Evolutionary conservation across 1,140 invertebrate genomes (phyloP).

Genomic region (Ptiloglossa arizonensis): DNA sequence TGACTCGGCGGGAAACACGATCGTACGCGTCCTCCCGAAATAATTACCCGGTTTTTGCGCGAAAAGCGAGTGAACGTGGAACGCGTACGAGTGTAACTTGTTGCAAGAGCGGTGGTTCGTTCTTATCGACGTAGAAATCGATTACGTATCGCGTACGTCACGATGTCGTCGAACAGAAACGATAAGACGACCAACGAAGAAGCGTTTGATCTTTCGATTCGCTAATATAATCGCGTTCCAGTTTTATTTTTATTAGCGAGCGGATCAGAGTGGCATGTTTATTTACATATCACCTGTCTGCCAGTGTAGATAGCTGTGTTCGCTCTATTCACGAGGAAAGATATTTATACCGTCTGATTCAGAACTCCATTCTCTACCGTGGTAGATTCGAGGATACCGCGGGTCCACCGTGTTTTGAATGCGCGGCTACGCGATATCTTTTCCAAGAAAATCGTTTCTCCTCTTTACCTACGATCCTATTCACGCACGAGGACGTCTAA

Average conservation of each 20-base stretch:
- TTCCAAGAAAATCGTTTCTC: neutral
- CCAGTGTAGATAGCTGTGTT: constrained; percentile 10
- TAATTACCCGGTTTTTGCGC: too few species aligned
- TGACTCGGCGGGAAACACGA: too few species aligned
- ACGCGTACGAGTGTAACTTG: too few species aligned
- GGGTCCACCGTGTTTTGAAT: neutral
- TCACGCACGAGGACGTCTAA: too few species aligned
- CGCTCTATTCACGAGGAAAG: constrained; percentile 11
- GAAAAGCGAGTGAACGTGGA: too few species aligned
- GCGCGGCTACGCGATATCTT: neutral
- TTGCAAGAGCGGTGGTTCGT: neutral
- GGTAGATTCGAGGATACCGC: constrained; percentile 7
- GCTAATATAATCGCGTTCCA: neutral
- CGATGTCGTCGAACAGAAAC: neutral
- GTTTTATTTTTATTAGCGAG: constrained; percentile 46
- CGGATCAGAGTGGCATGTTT: constrained; percentile 41
- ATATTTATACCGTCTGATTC: constrained; percentile 60
- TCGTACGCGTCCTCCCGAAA: too few species aligned
- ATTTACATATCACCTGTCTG: constrained; percentile 49
- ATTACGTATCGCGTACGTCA: neutral
- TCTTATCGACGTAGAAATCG: neutral
- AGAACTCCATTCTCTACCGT: constrained; percentile 24
- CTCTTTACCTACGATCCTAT: neutral
- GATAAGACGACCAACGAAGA: neutral
- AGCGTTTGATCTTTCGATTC: neutral